phyloP scores from a whole-genome alignment of 1,140 invertebrate genomes.

The Aleiodes sp. region DNA sequence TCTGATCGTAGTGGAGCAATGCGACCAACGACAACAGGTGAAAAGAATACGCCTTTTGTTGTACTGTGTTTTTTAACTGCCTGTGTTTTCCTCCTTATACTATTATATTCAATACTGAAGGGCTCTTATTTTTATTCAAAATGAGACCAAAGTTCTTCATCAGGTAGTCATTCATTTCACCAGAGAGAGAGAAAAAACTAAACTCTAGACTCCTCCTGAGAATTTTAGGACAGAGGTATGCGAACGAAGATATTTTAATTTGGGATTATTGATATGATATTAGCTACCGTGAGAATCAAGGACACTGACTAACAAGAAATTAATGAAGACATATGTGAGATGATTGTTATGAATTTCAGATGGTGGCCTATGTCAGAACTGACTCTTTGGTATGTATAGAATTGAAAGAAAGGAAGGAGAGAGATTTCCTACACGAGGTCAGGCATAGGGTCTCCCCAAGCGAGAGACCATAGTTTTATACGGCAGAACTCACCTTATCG shows the following conservation, averaged over 20 bases:
- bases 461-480: not conserved
- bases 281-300: slow-evolving; percentile 17
- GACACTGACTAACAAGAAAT: not conserved
- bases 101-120: not conserved
- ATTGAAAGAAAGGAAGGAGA: slow-evolving; percentile 18
- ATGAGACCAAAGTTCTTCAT: too few relatives aligned
- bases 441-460: slow-evolving; percentile 45
- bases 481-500: slow-evolving; percentile 60
- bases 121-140: not conserved
- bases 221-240: not conserved
- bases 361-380: too few relatives aligned
- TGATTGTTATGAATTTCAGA: not conserved
- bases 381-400: too few relatives aligned
- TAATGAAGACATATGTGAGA: not conserved
- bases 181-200: too few relatives aligned
- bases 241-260: slow-evolving; percentile 28
- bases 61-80: not conserved
- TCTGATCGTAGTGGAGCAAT: slow-evolving; percentile 38
- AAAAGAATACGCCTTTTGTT: slow-evolving; percentile 38
- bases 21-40: slow-evolving; percentile 37
- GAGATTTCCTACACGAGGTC: slow-evolving; percentile 45
- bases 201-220: not conserved
- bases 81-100: not conserved
- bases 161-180: slow-evolving; percentile 2
- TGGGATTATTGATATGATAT: not conserved